A percentile compares a stretch with the other conserved stretches of the same genome.
Conservation (phyloP, 2,888 invertebrate species). For the Seira sanloemensis region DNA sequence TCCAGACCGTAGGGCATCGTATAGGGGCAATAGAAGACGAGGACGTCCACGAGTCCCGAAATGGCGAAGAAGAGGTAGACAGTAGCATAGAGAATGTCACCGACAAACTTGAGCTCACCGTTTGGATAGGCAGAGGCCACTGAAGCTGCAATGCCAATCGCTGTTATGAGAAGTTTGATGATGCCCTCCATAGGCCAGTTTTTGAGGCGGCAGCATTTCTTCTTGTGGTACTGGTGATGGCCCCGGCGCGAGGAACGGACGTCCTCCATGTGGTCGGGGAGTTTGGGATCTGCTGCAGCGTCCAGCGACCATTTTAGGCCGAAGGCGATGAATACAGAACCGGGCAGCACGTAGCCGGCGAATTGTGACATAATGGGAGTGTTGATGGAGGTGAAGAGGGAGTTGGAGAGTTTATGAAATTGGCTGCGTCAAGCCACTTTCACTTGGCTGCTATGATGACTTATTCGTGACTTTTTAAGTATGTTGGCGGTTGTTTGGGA, state of each 20-base stretch:
- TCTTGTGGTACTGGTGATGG: conserved; percentile 41
- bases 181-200: conserved; percentile 72
- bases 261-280: conserved; percentile 42
- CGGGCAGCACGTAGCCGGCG: conserved; percentile 73
- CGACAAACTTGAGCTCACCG: conserved; percentile 68
- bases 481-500: too few species aligned
- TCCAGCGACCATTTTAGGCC: conserved; percentile 73
- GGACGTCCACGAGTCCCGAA: conserved; percentile 76
- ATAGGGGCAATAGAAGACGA: conserved; percentile 76
- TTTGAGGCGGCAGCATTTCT: conserved; percentile 52
- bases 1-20: conserved; percentile 75
- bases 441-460: not conserved
- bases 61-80: conserved; percentile 76
- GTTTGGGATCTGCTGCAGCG: conserved; percentile 65
- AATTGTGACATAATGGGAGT: conserved; percentile 67
- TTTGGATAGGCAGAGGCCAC: conserved; percentile 67
- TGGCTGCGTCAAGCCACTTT: not conserved
- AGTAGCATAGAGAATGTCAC: conserved; percentile 74
- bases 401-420: not conserved
- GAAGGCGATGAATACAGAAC: conserved; percentile 72
- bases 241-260: conserved; percentile 45
- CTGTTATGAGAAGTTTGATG: conserved; percentile 69
- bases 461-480: too few species aligned
- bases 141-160: conserved; percentile 68
- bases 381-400: not conserved